phyloP scores from a whole-genome alignment of 92 coral and sea anemone species.

The Parazoanthus darwini region DNA sequence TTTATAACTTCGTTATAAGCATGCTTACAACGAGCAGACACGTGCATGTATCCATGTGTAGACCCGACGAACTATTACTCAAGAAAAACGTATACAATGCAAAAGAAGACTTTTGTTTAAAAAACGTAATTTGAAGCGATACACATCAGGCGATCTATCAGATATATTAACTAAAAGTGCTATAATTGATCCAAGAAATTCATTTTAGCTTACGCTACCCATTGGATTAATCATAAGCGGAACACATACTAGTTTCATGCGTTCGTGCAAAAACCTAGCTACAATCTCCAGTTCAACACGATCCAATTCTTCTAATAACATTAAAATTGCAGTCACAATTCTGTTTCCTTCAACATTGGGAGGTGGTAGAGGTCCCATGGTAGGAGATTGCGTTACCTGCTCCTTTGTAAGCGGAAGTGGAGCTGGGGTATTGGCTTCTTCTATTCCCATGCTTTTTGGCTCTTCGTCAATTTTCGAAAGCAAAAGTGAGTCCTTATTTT shows the following conservation, averaged over 20 bases:
- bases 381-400: conserved; percentile 60
- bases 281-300: conserved; percentile 88
- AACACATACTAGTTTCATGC: conserved; percentile 81
- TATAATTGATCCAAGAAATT: neutral
- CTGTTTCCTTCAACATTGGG: conserved; percentile 64
- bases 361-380: conserved; percentile 45
- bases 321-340: conserved; percentile 76
- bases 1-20: no score
- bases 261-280: conserved; percentile 76
- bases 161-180: neutral
- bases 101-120: no score
- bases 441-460: conserved; percentile 56
- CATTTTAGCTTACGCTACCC: conserved; percentile 43
- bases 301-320: conserved; percentile 87
- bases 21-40: no score
- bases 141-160: no score
- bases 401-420: conserved; percentile 82
- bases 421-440: conserved; percentile 61
- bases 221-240: conserved; percentile 86
- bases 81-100: no score
- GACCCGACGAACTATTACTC: no score
- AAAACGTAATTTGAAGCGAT: no score
- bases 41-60: no score
- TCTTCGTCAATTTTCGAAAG: conserved; percentile 19
- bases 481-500: neutral